Conservation (phyloP, 2,113 vertebrate species). For the Eubucco bourcierii region DNA sequence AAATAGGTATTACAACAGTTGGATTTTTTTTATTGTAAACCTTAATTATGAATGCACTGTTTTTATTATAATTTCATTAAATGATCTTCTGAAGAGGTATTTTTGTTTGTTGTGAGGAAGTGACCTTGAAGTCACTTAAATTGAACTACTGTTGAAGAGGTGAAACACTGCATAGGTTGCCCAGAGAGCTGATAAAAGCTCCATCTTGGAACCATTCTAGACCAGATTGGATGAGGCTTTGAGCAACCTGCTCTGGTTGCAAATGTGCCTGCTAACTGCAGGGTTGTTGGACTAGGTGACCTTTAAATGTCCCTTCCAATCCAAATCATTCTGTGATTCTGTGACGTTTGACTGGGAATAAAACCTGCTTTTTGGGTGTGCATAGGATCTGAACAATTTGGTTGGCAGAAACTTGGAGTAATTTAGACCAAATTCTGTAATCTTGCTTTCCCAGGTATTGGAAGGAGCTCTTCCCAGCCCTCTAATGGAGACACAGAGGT, state of each 20-base stretch:
- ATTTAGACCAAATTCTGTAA: background rate
- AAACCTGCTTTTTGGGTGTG: background rate
- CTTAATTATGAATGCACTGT: background rate
- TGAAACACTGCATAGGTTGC: too few relatives aligned
- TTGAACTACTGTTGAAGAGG: too few relatives aligned
- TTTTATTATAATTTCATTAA: background rate
- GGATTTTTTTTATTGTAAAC: background rate
- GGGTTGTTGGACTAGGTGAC: too few relatives aligned
- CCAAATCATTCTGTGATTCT: too few relatives aligned
- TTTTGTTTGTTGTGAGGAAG: background rate
- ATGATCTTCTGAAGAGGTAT: background rate
- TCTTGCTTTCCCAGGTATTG: background rate
- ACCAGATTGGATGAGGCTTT: too few relatives aligned
- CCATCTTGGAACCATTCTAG: too few relatives aligned
- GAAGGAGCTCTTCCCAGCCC: background rate
- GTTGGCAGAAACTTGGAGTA: background rate
- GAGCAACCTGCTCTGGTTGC: too few relatives aligned
- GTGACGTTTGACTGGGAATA: background rate
- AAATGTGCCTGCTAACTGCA: too few relatives aligned
- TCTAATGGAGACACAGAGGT: background rate
- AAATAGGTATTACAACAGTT: background rate
- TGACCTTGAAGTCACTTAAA: background rate
- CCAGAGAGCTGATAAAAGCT: too few relatives aligned
- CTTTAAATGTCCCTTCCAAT: too few relatives aligned
- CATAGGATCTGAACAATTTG: background rate